A percentile compares a stretch with the other conserved stretches of the same genome.
Conservation (phyloP, 2,888 invertebrate genomes). For the Vanessa cardui region DNA sequence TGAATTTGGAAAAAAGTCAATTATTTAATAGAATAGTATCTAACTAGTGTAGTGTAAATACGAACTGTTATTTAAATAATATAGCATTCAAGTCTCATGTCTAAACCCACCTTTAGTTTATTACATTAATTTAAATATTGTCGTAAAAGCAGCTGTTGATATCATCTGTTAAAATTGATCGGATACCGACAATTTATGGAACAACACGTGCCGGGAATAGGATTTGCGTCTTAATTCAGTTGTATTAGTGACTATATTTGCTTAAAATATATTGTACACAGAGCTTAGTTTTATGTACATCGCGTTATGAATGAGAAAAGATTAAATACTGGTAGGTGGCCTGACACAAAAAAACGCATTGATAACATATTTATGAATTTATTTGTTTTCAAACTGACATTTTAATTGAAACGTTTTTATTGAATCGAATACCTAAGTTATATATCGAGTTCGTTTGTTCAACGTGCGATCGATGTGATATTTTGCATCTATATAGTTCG, state of each 20-base stretch:
- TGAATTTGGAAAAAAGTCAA: too few relatives aligned
- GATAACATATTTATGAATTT: constrained; percentile 6
- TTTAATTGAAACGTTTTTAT: background rate
- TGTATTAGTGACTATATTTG: background rate
- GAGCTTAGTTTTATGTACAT: background rate
- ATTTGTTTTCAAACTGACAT: background rate
- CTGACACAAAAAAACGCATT: constrained; percentile 2
- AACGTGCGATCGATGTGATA: too few relatives aligned
- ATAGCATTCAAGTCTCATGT: background rate
- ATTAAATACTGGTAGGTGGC: constrained; percentile 10
- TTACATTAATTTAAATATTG: constrained; percentile 28
- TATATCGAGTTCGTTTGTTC: background rate
- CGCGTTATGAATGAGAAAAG: constrained; percentile 10
- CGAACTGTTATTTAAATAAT: background rate
- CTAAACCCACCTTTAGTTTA: constrained; percentile 18
- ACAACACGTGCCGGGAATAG: background rate
- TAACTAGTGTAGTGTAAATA: too few relatives aligned
- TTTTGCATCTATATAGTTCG: too few relatives aligned
- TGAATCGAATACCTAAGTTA: background rate
- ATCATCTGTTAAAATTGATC: constrained; percentile 23
- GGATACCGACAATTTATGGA: constrained; percentile 14
- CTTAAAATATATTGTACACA: background rate
- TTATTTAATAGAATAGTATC: too few relatives aligned
- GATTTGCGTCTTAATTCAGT: background rate
- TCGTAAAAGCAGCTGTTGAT: constrained; percentile 38